Base-by-base conservation (phyloP, 2,888 invertebrate genomes). In the Napeogenes inachia region DNA sequence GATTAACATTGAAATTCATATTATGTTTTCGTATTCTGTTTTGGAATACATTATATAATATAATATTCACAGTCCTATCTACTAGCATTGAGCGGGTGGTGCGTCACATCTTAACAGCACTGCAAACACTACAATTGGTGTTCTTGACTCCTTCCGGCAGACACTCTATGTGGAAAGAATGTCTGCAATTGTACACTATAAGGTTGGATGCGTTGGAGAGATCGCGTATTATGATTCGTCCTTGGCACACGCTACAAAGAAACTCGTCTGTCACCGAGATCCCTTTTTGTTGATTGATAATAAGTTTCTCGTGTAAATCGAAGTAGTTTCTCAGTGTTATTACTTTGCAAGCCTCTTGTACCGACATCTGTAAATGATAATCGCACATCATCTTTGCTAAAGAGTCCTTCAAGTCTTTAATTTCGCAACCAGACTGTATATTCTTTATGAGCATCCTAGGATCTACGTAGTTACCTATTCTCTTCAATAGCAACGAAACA, bases 341-440 rank as follows among this genome's bases (percentile, higher is more conserved):
- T 76, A 96, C 94, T 75, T 96, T 95, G 81, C 97, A 97, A 0
- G 97, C 97, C 81, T 97, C 96, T 81, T 97, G 95, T 32, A 98
- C 94, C 2, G 97, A 96, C 38, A 97, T 94, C 93, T 98, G 98
- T 64, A 98, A 91, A 77, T 96, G 97, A 82, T 97, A 99, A 81
- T 99, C 99, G 74, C 96, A 95, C 87, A 99, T 93, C 94, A 99
- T 97, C 89, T 98, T 98, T 2, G 97, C 97, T 10, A 99, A 91
- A 0, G 98, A 96, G 74, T 96, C 95, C 72, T 98, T 95, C 53
- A 99, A 89, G 47, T 97, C 97, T 8, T 97, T 96, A 73, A 99
- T 97, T 80, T 95, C 92, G 85, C 97, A 94, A 2, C 95, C 94
- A 0, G 94, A 91, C 73, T 96, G 93, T 69, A 99, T 99, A 81